These are phyloP conservation scores for Drosophila formosana DNA, from an alignment of 2,888 invertebrate genomes.

Conservation along the genomic window DNA sequence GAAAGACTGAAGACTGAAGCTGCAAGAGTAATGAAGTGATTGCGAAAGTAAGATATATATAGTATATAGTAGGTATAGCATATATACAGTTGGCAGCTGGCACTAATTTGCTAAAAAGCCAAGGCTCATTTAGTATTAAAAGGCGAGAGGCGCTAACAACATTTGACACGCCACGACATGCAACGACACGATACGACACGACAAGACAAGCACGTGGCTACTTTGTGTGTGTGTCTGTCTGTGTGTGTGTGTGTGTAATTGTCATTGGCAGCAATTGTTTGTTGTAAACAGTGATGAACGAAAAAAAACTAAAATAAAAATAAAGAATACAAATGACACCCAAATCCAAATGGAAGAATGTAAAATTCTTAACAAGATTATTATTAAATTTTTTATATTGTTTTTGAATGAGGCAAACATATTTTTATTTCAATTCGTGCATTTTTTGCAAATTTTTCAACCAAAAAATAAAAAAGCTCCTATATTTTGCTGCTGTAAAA, in stretches of 20 bases:
- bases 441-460: too few species aligned
- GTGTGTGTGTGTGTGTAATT: constrained; percentile 22
- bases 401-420: too few species aligned
- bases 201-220: constrained; percentile 31
- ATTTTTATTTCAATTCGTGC: too few species aligned
- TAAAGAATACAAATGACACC: too few species aligned
- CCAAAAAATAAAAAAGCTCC: too few species aligned
- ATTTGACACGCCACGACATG: constrained; percentile 63
- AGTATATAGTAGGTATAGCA: neutral
- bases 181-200: constrained; percentile 40
- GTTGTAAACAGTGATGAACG: constrained; percentile 4
- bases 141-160: constrained; percentile 63
- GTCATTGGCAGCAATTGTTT: constrained; percentile 44
- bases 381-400: too few species aligned
- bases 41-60: neutral
- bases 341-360: too few species aligned
- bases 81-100: constrained; percentile 32
- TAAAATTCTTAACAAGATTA: too few species aligned
- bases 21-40: constrained; percentile 1
- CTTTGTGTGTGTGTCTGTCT: constrained; percentile 15
- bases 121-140: constrained; percentile 68
- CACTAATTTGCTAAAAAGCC: constrained; percentile 72
- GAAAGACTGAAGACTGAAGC: neutral
- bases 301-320: too few species aligned
- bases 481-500: too few species aligned